These are phyloP conservation scores for Diceros bicornis DNA, from an alignment of 2,797 vertebrate genomes.

Conservation along the genomic window DNA sequence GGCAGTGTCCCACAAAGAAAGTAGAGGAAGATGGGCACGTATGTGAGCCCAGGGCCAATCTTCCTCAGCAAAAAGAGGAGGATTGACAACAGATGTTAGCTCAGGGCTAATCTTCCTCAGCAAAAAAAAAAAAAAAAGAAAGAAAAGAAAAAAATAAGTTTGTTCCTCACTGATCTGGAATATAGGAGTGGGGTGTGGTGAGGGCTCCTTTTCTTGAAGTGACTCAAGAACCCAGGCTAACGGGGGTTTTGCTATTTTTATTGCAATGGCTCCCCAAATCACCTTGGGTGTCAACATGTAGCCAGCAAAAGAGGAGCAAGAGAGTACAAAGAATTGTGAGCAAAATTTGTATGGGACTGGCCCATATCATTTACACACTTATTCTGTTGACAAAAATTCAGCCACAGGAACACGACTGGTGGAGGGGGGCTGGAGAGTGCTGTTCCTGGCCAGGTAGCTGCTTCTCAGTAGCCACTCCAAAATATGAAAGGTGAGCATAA, in stretches of 20 bases:
- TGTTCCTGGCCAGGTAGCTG: not conserved
- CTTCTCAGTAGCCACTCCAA: not conserved
- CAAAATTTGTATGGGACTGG: not conserved
- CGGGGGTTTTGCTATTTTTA: not conserved
- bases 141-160: not conserved
- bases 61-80: too few relatives aligned
- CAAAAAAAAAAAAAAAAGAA: too few relatives aligned
- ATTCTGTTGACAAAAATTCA: not conserved
- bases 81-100: too few relatives aligned
- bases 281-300: not conserved
- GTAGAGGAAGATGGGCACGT: too few relatives aligned
- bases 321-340: not conserved
- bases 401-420: fast-evolving
- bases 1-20: too few relatives aligned
- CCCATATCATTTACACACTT: too few relatives aligned
- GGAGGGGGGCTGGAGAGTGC: not conserved
- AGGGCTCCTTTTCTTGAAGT: not conserved
- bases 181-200: not conserved
- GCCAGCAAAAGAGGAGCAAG: not conserved
- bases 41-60: too few relatives aligned
- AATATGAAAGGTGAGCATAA: not conserved
- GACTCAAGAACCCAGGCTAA: not conserved
- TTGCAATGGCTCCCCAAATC: not conserved
- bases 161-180: not conserved
- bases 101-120: too few relatives aligned